A percentile compares a stretch with the other conserved stretches of the same genome.
phyloP scores from a whole-genome alignment of 2,797 vertebrate genomes.

The Malurus leucopterus region DNA sequence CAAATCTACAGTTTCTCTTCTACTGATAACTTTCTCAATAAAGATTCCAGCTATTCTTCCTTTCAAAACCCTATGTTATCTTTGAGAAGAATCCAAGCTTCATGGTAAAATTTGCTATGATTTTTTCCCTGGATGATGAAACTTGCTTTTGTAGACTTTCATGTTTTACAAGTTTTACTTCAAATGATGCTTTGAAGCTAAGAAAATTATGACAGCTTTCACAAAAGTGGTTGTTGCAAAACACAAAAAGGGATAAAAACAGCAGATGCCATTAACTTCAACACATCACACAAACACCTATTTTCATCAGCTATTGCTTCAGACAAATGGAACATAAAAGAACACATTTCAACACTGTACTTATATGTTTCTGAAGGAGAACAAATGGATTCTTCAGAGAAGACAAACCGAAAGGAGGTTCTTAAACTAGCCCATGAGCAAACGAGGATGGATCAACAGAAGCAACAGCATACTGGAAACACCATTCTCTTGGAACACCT shows the following conservation, averaged over 20 bases:
- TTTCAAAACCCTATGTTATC: not conserved
- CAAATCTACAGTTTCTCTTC: not conserved
- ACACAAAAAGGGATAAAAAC: not conserved
- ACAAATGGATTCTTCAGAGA: not conserved
- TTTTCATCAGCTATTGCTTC: not conserved
- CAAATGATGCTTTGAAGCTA: not conserved
- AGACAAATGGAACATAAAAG: not conserved
- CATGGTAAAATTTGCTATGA: not conserved
- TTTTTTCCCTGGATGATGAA: rapidly evolving
- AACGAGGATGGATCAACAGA: not conserved
- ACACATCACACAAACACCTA: not conserved
- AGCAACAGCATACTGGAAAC: not conserved
- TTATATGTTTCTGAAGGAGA: not conserved
- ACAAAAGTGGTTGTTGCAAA: not conserved
- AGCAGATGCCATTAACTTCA: not conserved
- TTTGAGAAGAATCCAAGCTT: not conserved
- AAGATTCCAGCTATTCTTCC: not conserved
- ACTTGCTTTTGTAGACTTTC: not conserved
- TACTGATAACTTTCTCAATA: not conserved
- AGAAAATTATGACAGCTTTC: not conserved
- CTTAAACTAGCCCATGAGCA: not conserved
- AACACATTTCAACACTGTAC: not conserved
- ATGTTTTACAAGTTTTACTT: not conserved
- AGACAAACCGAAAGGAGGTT: not conserved
- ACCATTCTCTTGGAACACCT: not conserved